Base-by-base conservation (phyloP, 2,113 vertebrate species). In the Telmatochromis brichardi region DNA sequence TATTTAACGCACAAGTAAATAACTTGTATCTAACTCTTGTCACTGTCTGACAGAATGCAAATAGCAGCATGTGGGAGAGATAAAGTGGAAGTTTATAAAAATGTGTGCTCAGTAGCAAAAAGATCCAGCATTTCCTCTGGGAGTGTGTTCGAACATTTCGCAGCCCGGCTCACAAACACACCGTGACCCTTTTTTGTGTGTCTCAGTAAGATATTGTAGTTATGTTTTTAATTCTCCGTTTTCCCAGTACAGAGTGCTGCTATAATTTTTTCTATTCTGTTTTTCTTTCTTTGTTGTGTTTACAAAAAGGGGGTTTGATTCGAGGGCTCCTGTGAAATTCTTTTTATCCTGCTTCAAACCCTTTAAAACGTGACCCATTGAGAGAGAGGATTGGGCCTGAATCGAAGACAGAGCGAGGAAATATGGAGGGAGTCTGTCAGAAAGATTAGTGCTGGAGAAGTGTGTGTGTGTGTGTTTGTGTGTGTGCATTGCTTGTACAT, bases 281-380 rank as follows among this genome's bases (percentile, higher is more conserved):
- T 55, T 55, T 15, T 63, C n/a, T 28, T 37, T n/a, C 81, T 80
- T 84, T 89, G 45, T 90, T 58, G 86, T 85, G 65, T 89, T 90
- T 89, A 86, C 45, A 85, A 87, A 81, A 60, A 60, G 53, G 35
- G 3, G 71, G 47, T 55, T 91, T 86, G 58, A 80, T 89, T 80
- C 6, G 19, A 90, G 91, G 17, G 81, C 81, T 83, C 17, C 71
- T n/a, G 45, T 92, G 81, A 92, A 92, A 92, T 93, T 83, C 11
- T 31, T 86, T 86, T 92, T 81, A 90, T 94, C 85, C 87, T 47
- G 14, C 81, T 9, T 86, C 54, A 87, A 89, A 93, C 87, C 89
- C 83, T 87, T 83, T 88, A 84, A 92, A 92, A 92, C 68, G 10
- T 33, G 79, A 88, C 87, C 84, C 37, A 31, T 55, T 0, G 17